Percentiles rank a stretch among this genome's conserved stretches.
phyloP scores from a whole-genome alignment of 1,140 invertebrate genomes.

The Cyphomyrmex costatus region DNA sequence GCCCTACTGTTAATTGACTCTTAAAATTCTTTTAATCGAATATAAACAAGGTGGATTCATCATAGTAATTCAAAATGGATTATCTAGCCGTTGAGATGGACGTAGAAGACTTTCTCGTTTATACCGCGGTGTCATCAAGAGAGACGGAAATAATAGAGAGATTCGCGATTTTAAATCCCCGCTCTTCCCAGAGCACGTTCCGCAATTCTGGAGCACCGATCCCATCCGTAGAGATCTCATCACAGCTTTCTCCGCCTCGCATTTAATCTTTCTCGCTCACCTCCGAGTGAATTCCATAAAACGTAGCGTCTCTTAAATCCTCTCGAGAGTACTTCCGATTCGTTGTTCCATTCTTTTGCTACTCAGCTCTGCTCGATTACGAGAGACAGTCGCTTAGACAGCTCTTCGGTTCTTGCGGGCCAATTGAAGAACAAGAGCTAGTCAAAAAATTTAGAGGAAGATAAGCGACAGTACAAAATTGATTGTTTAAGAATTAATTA shows the following conservation, averaged over 20 bases:
- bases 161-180: conserved; percentile 60
- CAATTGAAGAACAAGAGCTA: conserved; percentile 66
- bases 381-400: conserved; percentile 24
- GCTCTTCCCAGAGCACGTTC: conserved; percentile 24
- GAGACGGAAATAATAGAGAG: conserved; percentile 33
- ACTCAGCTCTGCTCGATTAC: conserved; percentile 67
- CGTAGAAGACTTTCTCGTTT: conserved; percentile 56
- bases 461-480: conserved; percentile 28
- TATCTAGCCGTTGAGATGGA: conserved; percentile 18
- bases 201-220: conserved; percentile 55
- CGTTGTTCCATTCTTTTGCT: conserved; percentile 69
- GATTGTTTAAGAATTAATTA: conserved; percentile 48
- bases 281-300: conserved; percentile 71
- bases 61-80: conserved; percentile 73
- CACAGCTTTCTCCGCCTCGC: conserved; percentile 7
- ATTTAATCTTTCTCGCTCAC: conserved; percentile 68
- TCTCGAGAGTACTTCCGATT: conserved; percentile 56
- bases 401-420: conserved; percentile 42
- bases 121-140: conserved; percentile 45
- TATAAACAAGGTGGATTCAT: conserved; percentile 75
- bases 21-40: conserved; percentile 78
- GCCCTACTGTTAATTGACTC: no score
- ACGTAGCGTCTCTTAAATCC: conserved; percentile 54
- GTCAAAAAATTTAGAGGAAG: conserved; percentile 40
- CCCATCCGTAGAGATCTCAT: conserved; percentile 19